Base-by-base conservation (phyloP, 2,888 invertebrate genomes). In the Capitulum mitella region DNA sequence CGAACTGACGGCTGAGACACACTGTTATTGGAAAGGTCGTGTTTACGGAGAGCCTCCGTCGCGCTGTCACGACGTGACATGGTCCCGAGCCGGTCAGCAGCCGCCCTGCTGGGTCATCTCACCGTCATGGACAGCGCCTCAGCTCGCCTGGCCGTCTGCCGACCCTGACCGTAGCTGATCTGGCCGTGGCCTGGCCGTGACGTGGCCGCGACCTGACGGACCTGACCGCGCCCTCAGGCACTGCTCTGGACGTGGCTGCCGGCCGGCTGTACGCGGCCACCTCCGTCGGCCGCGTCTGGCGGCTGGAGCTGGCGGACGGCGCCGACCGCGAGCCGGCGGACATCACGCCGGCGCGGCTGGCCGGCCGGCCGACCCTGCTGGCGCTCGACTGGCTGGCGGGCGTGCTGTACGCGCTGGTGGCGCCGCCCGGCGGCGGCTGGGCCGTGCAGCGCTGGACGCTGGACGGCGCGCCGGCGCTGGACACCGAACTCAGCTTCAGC, bases 401-500 rank as follows among this genome's bases (percentile, higher is more conserved):
- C 10, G 93, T 93, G 1, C 85, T 95, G 14, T 94, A 91, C 85
- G 88, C 93, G 51, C 85, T 93, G 34, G 94, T 70, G 70, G 22
- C 70, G 26, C 40, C 70, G 10, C 10, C 40, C 19, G 70, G 40
- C 26, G 70, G 40, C 37, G 70, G 40, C 70, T 70, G 70, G 70
- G 6, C 26, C 8, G 70, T 70, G 70, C 70, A 70, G 70, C 29
- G 40, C 37, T 70, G 70, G 70, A 22, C 6, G 37, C 40, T 70
- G 70, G 70, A 19, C 26, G 70, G 12, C 26, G 22, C 26, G 10
- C 8, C 1, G 26, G 70, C 40, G 3, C 1, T 10, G 19, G 70
- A 70, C 70, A 70, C 70, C 0, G 70, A 40, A 2, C 70, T 70
- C 10, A 37, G 26, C 22, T 70, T 70, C 40, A 0, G 37, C 12